Evolutionary conservation across 2,888 invertebrate species (phyloP), one percentile per base, ranked within the genome.

Genomic region (Drosophila borealis): DNA sequence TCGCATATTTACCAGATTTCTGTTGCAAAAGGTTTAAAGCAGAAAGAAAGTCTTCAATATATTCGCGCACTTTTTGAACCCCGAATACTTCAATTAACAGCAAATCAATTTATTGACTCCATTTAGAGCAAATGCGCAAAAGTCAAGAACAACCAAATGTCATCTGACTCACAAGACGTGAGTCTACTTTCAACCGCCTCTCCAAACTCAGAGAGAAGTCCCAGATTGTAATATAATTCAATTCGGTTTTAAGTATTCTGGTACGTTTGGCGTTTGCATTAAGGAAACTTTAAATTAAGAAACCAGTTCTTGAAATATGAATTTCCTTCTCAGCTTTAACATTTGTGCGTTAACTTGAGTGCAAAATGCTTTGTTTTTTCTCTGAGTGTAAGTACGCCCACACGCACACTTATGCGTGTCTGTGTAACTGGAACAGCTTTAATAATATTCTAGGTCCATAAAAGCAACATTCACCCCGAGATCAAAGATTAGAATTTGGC

Each of bases 371-470:
- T 8, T 6, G 8, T 4, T 25, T 14, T 50, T 51, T 25, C 37
- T n/a, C n/a, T n/a, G 14, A 41, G 41, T 53, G 41, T 42, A 53
- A 11, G 14, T 2, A 42, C 45, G 33, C 54, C 45, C 62, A 71
- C 60, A 70, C 46, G 46, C 8, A 37, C 41, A 4, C 37, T 1
- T 41, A 21, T 10, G 9, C 19, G 63, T 62, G 70, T 70, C 60
- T 77, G 79, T 84, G 79, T 81, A 87, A 84, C 68, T 83, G 82
- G 82, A 74, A 81, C 87, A 80, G 64, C 66, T 49, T 61, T 68
- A 74, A 71, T 71, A 70, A 71, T 80, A 78, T 86, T 74, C 78
- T 80, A 63, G 81, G 72, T 74, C 70, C 83, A 82, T 79, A 79
- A 84, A 77, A 67, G 53, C 74, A 25, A 63, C 63, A 63, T 42